Evolutionary conservation across 2,113 vertebrate genomes (phyloP), one percentile per base, ranked within the genome.

Genomic region (Chamaea fasciata): DNA sequence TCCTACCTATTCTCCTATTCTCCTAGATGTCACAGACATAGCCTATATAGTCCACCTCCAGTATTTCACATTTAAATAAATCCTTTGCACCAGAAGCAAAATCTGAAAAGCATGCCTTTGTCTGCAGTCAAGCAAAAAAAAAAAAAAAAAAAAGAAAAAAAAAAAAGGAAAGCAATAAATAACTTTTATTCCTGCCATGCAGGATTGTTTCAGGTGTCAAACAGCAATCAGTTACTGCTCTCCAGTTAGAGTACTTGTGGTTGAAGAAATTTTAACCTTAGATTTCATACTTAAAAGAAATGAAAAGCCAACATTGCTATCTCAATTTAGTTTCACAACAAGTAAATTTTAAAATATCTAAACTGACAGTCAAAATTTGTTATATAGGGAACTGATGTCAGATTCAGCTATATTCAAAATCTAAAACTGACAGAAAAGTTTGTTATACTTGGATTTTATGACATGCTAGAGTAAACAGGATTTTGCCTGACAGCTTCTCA

Each of bases 351-450:
- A 53, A 41, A 85, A 37, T 69, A 81, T 70, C 37, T 64, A 82
- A 91, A 60, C 53, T 65, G 74, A 64, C 62, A 92, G 69, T 42
- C 75, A 88, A 62, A 85, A 74, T 69, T 73, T 93, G 33, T 82
- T 92, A 30, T 11, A 53, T 24, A 52, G 50, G 46, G 21, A 96
- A 47, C 63, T 42, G 28, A 65, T 92, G 85, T 96, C 83, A 95
- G 44, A 84, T 76, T 16, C 46, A 92, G 67, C 28, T 65, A 46
- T 6, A 91, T 33, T 39, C 35, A 94, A 95, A 95, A 76, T 49
- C 30, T 83, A 59, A 91, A 75, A 88, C 47, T 80, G 78, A 92
- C 87, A 90, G 39, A 87, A 91, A 95, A 91, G 60, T 92, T 83
- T 83, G 42, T 89, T 83, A 84, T 55, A 74, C 13, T 59, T 81